Evolutionary conservation across 1,140 invertebrate genomes (phyloP).

Genomic region (Metopolophium dirhodum): DNA sequence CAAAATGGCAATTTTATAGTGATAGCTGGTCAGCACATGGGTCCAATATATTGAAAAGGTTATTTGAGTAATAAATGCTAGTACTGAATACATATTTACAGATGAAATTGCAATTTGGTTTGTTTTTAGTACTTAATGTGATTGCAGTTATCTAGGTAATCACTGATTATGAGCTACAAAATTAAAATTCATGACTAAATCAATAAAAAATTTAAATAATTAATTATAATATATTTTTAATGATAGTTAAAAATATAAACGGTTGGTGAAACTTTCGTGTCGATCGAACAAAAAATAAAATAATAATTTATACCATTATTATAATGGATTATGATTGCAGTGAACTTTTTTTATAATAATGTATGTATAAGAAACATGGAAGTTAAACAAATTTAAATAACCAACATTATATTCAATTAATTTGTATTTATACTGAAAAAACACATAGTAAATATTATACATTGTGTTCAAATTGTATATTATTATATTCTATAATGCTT

Average conservation of each 20-base stretch:
- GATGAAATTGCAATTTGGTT: not conserved
- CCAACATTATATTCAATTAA: not conserved
- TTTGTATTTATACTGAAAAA: not conserved
- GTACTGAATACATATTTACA: not conserved
- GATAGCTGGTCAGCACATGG: not conserved
- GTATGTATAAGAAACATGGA: not conserved
- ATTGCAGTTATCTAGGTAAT: not conserved
- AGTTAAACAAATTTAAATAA: not conserved
- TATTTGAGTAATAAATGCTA: not conserved
- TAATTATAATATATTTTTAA: not conserved
- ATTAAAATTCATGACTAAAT: not conserved
- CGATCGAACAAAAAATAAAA: not conserved
- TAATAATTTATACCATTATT: not conserved
- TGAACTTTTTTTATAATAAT: not conserved
- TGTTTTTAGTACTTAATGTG: not conserved
- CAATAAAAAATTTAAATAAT: not conserved
- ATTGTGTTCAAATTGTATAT: not conserved
- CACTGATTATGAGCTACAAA: not conserved
- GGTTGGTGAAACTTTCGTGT: not conserved
- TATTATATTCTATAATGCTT: not conserved
- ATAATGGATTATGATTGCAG: not conserved
- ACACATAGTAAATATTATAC: not conserved
- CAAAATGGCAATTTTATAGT: not conserved
- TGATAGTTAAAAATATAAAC: not conserved
- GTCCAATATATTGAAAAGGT: not conserved